phyloP scores from a whole-genome alignment of 2,113 vertebrate genomes.

The Halichoeres trimaculatus region DNA sequence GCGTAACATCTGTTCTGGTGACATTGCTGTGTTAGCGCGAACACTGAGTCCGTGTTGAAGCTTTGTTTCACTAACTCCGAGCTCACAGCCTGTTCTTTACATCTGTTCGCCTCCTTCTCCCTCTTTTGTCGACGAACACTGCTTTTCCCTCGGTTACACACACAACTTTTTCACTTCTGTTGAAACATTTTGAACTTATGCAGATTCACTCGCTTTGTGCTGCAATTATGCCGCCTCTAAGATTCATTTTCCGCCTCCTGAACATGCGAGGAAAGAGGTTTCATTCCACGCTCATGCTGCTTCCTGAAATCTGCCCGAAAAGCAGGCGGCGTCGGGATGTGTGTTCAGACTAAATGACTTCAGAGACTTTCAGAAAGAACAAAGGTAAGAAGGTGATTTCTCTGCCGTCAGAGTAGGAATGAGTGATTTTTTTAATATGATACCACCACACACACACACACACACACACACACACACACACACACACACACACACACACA shows the following conservation, averaged over 20 bases:
- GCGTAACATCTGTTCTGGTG: too few relatives aligned
- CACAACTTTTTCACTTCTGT: too few relatives aligned
- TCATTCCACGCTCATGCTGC: constrained; percentile 12
- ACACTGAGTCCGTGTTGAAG: too few relatives aligned
- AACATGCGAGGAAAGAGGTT: constrained; percentile 11
- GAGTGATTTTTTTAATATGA: not conserved
- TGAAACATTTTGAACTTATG: too few relatives aligned
- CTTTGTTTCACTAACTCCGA: too few relatives aligned
- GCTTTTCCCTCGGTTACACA: too few relatives aligned
- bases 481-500: not conserved
- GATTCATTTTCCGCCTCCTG: constrained; percentile 14
- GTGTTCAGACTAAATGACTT: constrained; percentile 4
- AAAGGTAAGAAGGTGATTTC: not conserved
- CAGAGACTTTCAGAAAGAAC: not conserved
- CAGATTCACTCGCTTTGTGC: too few relatives aligned
- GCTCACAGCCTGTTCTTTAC: too few relatives aligned
- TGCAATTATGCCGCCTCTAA: not conserved
- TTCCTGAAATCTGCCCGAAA: constrained; percentile 28
- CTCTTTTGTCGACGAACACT: too few relatives aligned
- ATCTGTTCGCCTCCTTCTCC: too few relatives aligned
- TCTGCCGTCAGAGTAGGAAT: not conserved
- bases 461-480: not conserved
- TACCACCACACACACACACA: not conserved
- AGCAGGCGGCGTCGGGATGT: not conserved
- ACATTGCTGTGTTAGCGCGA: too few relatives aligned